Base-by-base conservation (phyloP, 2,113 vertebrate genomes). In the Colaptes auratus region DNA sequence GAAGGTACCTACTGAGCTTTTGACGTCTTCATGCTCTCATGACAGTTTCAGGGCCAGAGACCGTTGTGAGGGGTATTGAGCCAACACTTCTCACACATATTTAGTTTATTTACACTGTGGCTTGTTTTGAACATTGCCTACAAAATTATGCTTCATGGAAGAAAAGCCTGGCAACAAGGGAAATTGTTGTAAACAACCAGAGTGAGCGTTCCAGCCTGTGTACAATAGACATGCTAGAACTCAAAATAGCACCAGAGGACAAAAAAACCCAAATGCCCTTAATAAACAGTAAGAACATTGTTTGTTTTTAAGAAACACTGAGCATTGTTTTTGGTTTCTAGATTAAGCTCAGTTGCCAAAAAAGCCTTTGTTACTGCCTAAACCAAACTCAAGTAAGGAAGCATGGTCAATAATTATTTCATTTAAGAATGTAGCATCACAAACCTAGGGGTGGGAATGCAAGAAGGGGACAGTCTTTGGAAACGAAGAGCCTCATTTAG, bases 261-360 rank as follows among this genome's bases (percentile, higher is more conserved):
- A 89, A 71, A 88, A 78, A 20, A 5, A 35, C 33, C 25, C n/a
- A 39, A 52, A 28, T 33, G 69, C 61, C 76, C 74, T 92, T 82
- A 77, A 83, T 65, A 95, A 91, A 92, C 92, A 96, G 61, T 83
- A 88, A 67, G 72, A 91, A 83, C 82, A 64, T 83, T 96, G 92
- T 92, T 94, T 92, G 52, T 56, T 95, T 93, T 95, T 90, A 88
- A 95, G 94, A 91, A 95, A 86, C 79, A 87, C 61, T 81, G 79
- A 86, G 80, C 89, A 81, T 95, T 87, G 84, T 95, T 94, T 89
- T 91, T 82, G 58, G 75, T 78, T 92, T 88, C 69, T 91, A 93
- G 52, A 82, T 91, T 71, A 91, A 95, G 79, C 58, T 65, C 48
- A 89, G 15, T 75, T 93, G 89, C 92, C 82, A 86, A 88, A 86